Evolutionary conservation across 2,797 vertebrate genomes (phyloP).

Genomic region (Characodon lateralis): DNA sequence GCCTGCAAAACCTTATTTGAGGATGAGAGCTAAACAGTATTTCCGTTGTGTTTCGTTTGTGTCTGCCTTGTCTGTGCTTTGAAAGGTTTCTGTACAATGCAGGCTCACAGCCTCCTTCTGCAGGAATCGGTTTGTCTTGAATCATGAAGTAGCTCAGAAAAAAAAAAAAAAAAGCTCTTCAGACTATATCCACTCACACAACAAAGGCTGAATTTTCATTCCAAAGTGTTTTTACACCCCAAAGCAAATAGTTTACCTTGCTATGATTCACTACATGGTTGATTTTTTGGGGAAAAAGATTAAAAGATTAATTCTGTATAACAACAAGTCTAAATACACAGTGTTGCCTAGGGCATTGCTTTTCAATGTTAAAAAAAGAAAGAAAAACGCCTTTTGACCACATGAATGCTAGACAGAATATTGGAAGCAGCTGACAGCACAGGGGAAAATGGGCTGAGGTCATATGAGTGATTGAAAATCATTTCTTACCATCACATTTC

Average conservation of each 20-base stretch:
- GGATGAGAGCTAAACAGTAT: conserved; percentile 4
- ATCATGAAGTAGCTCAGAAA: conserved; percentile 43
- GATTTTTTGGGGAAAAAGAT: conserved; percentile 38
- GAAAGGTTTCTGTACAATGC: conserved; percentile 33
- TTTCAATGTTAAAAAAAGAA: conserved; percentile 38
- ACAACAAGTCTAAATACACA: conserved; percentile 41
- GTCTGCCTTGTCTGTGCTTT: conserved; percentile 33
- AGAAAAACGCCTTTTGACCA: conserved; percentile 38
- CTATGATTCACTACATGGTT: conserved; percentile 26
- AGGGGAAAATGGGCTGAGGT: conserved; percentile 35
- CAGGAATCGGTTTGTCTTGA: conserved; percentile 38
- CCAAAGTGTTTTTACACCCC: conserved; percentile 27
- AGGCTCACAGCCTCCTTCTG: conserved; percentile 29
- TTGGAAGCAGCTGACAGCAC: conserved; percentile 41
- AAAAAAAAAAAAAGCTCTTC: conserved; percentile 32
- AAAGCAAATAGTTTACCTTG: conserved; percentile 36
- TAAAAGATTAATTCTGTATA: conserved; percentile 37
- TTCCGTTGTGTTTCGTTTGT: conserved; percentile 39
- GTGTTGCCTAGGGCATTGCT: conserved; percentile 21
- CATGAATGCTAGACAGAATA: conserved; percentile 31
- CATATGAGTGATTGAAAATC: conserved; percentile 59
- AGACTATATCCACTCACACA: conserved; percentile 18
- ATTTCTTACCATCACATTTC: conserved; percentile 50
- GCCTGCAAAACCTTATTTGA: background rate
- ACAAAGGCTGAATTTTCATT: conserved; percentile 17